phyloP scores from a whole-genome alignment of 2,113 vertebrate genomes.

The Cacatua alba region DNA sequence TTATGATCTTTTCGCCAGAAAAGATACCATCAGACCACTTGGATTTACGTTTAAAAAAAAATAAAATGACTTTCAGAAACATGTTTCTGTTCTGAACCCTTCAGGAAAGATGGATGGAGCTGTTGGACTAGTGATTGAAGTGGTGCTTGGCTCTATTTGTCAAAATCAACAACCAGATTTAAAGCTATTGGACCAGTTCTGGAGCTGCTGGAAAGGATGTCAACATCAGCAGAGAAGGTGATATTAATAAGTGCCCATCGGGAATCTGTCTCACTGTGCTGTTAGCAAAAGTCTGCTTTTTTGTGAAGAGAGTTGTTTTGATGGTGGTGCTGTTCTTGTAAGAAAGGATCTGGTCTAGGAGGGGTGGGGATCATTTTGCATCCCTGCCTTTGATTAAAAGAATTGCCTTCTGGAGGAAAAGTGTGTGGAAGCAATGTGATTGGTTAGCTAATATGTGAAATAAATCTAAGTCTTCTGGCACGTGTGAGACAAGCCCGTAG shows the following conservation, averaged over 20 bases:
- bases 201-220: background rate
- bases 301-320: background rate
- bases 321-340: rapidly evolving
- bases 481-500: rapidly evolving
- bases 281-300: background rate
- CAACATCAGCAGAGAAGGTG: background rate
- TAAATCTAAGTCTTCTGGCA: background rate
- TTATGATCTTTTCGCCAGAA: background rate
- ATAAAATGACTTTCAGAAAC: background rate
- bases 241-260: rapidly evolving
- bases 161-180: background rate
- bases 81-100: background rate
- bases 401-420: background rate
- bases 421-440: background rate
- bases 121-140: background rate
- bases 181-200: background rate
- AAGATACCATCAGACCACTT: background rate
- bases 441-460: background rate
- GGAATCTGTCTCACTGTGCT: background rate
- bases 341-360: background rate
- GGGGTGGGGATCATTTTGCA: background rate
- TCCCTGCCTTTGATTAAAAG: background rate
- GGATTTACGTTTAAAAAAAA: background rate
- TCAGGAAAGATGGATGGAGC: background rate
- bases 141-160: background rate